These are phyloP conservation scores for Agrochola lota DNA, from an alignment of 2,888 invertebrate species.

Conservation along the genomic window DNA sequence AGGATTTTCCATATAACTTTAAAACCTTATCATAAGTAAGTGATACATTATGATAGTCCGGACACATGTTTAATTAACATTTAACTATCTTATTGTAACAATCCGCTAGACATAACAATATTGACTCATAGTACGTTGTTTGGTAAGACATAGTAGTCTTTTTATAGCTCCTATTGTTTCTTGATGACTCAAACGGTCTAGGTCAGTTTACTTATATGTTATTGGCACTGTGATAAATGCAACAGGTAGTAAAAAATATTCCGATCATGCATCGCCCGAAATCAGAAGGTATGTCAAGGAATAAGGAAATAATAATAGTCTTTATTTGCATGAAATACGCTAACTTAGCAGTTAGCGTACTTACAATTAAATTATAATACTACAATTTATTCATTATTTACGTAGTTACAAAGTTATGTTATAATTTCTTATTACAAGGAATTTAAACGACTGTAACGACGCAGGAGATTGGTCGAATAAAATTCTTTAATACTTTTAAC, in stretches of 20 bases:
- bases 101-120: neutral
- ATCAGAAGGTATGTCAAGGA: neutral
- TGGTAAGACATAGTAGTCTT: conserved; percentile 3
- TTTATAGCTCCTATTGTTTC: conserved; percentile 17
- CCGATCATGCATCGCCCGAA: neutral
- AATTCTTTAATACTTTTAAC: no score
- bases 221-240: conserved; percentile 12
- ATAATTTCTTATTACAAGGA: no score
- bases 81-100: neutral
- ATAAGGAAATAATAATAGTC: no score
- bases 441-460: no score
- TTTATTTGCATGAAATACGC: no score
- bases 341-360: no score
- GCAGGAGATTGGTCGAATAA: no score
- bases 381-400: no score
- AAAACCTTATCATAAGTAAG: no score
- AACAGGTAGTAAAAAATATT: neutral
- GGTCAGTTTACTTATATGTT: conserved; percentile 28
- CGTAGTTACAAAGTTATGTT: no score
- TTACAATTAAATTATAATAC: no score
- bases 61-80: neutral
- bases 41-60: neutral
- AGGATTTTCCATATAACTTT: no score
- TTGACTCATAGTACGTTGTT: neutral
- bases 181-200: conserved; percentile 23